Base-by-base conservation (phyloP, 2,888 invertebrate genomes). In the Cryptocephalus moraei region DNA sequence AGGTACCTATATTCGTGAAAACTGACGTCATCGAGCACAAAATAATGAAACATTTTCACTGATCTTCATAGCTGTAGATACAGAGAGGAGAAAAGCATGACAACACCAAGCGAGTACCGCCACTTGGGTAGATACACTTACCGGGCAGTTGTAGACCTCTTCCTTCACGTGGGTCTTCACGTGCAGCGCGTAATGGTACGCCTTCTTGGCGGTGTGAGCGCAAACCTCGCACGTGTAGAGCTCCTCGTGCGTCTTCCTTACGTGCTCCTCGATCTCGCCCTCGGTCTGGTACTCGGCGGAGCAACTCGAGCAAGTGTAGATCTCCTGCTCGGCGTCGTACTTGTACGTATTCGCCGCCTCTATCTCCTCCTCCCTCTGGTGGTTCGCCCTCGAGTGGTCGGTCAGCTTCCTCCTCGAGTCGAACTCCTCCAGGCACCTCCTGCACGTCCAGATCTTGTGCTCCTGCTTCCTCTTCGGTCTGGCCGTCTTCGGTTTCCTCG, bases 161-260 rank as follows among this genome's bases (percentile, higher is more conserved):
- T 60, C 60, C 1, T 51, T 47, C 12, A 56, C 59, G 47, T 69
- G 69, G 8, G 46, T 57, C 39, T 62, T 60, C 56, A 63, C 60
- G 45, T 69, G 69, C 10, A 61, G 50, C 0, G 65, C 59, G 45
- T 62, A 68, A 13, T 62, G 56, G 48, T 65, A 66, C 0, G 64
- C 62, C 39, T 62, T 62, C 9, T 61, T 60, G 13, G 63, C 64
- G n/a, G 53, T 55, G 38, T 63, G 59, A 31, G 59, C 55, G 50
- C 68, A 68, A 10, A 58, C 49, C 8, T 63, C 61, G 47, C 68
- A 68, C 0, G 75, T 76, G 47, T 61, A 62, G 43, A 54, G 54
- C 42, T 62, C 61, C 38, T 58, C 57, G 52, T 63, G 63, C 3
- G 56, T 47, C 46, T 59, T 61, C 2, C 50, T 49, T 3, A 63